Percentiles rank a stretch among this genome's conserved stretches.
Conservation (phyloP, 2,113 vertebrate genomes). For the Columba janthina region DNA sequence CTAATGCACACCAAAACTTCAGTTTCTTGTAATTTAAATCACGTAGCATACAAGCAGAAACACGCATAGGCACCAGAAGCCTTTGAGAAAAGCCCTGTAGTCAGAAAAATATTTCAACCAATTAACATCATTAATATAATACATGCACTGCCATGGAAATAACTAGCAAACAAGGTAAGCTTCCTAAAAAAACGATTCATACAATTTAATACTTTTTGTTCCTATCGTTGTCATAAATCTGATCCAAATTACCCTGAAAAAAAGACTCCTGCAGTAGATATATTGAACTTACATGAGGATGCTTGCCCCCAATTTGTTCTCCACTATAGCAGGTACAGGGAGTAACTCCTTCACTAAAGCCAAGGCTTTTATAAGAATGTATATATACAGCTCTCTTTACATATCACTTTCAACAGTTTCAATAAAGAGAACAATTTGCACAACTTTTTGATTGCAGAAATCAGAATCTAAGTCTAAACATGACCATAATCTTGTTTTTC, state of each 20-base stretch:
- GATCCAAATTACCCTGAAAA: not conserved
- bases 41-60: not conserved
- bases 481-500: not conserved
- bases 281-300: slow-evolving; percentile 49
- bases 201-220: not conserved
- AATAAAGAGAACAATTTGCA: not conserved
- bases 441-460: not conserved
- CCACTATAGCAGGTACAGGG: not conserved
- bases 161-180: not conserved
- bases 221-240: not conserved
- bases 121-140: not conserved
- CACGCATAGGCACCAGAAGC: not conserved
- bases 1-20: not conserved
- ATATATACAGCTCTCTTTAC: not conserved
- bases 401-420: not conserved
- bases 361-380: not conserved
- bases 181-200: not conserved
- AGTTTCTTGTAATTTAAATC: not conserved
- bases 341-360: not conserved
- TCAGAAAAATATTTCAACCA: not conserved
- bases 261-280: slow-evolving; percentile 31
- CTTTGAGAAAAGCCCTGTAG: not conserved
- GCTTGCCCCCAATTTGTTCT: slow-evolving; percentile 35
- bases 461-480: not conserved
- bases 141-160: not conserved